Percentiles rank a stretch among this genome's conserved stretches.
These are phyloP conservation scores for Oreochromis spilurus DNA, from an alignment of 2,113 vertebrate species.

Conservation along the genomic window DNA sequence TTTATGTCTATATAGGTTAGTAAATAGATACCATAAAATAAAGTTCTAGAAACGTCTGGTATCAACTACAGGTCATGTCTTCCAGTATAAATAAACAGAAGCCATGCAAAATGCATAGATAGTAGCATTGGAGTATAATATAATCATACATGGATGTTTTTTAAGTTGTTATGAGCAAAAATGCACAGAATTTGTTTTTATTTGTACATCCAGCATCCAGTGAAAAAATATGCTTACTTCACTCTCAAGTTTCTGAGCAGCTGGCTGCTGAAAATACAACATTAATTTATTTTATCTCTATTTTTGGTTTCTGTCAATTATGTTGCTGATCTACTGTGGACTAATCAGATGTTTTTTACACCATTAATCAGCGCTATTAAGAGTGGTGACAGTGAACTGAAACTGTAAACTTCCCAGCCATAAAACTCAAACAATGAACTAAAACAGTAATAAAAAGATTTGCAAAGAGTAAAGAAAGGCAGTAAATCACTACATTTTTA, in stretches of 20 bases:
- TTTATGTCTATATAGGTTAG: background rate
- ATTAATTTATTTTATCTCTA: background rate
- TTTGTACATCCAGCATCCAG: background rate
- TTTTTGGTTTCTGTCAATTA: background rate
- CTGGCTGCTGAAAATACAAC: background rate
- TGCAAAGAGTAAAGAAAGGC: background rate
- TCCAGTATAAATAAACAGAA: background rate
- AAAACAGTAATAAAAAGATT: background rate
- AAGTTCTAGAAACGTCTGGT: background rate
- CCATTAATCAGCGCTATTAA: background rate
- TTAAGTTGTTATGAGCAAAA: background rate
- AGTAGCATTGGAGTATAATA: background rate
- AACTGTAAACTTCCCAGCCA: background rate
- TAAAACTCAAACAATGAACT: background rate
- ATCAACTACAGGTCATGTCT: background rate
- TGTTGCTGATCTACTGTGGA: background rate
- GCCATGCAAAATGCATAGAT: background rate
- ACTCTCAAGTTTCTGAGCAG: background rate
- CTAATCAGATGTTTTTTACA: background rate
- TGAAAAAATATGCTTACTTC: background rate
- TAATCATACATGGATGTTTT: background rate
- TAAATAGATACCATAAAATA: background rate
- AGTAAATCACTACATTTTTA: background rate
- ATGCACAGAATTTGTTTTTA: background rate
- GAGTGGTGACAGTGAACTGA: background rate